Conservation (phyloP, 2,797 vertebrate species). For the Sebastes elongatus region DNA sequence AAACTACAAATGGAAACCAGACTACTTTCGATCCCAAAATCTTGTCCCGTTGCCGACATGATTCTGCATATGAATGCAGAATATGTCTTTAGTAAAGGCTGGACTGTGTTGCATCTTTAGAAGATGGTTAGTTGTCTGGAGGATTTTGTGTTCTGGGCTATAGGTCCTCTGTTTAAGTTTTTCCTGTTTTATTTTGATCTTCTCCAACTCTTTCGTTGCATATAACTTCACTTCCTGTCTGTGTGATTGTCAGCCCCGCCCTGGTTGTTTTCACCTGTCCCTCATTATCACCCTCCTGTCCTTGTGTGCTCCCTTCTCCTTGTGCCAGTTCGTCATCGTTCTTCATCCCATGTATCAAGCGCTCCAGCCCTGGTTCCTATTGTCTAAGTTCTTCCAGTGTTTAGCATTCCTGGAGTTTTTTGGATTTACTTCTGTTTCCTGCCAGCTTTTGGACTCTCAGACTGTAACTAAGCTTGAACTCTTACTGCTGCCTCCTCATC, state of each 20-base stretch:
- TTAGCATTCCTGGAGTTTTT: background rate
- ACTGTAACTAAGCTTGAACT: background rate
- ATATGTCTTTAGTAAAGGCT: background rate
- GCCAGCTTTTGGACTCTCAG: background rate
- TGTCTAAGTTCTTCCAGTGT: background rate
- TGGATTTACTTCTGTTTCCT: background rate
- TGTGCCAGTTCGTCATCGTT: background rate
- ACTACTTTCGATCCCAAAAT: background rate
- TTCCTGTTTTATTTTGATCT: background rate
- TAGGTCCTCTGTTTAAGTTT: background rate
- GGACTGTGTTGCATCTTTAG: background rate
- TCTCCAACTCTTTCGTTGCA: background rate
- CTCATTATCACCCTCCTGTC: background rate
- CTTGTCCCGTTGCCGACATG: background rate
- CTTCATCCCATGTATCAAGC: background rate
- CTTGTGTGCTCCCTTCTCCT: background rate
- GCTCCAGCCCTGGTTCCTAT: background rate
- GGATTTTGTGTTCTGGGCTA: background rate
- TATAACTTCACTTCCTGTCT: background rate
- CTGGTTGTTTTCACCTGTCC: background rate
- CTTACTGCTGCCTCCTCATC: background rate
- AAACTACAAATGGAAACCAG: background rate
- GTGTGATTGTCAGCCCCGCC: background rate
- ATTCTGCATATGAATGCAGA: background rate
- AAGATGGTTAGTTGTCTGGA: background rate